Base-by-base conservation (phyloP, 2,888 invertebrate species). In the Archips crataeganus region DNA sequence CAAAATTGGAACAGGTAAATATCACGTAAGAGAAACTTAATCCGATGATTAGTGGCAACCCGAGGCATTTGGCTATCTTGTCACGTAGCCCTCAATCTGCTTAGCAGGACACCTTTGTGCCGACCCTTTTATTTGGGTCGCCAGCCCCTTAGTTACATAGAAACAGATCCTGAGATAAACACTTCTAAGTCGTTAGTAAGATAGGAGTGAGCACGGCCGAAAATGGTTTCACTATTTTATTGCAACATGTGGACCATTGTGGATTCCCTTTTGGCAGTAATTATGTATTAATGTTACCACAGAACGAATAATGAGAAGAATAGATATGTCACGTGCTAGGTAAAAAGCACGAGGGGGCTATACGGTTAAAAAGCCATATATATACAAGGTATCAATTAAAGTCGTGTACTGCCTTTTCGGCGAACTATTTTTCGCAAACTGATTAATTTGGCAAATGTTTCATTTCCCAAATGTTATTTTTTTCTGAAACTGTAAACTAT, bases 81-180 rank as follows among this genome's bases (percentile, higher is more conserved):
- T 91, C 93, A 93, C 93, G 93, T 90, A 85, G 76, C 78, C 80
- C 76, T 82, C 91, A 91, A 92, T 91, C 92, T 93, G 91, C 92
- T 93, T 92, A 92, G 89, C 82, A 86, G 86, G 89, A 90, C 92
- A 91, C 91, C 90, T 91, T 85, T 86, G 84, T 81, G 82, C 65
- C 81, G 82, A 87, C 88, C 90, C 90, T 88, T 90, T 89, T 90
- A 89, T 90, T 88, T 87, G 87, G 87, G 84, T 84, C 86, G 81
- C 86, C 84, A 87, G 88, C 84, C 84, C 85, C 85, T 87, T 85
- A 82, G 84, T 86, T 85, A 90, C 84, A 89, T 84, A 89, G 84
- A 87, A 88, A 87, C 87, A 87, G 88, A 90, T 90, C 89, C 85
- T 76, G 81, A 87, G 86, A 88, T 88, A 90, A 90, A 90, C 86